A percentile compares a stretch with the other conserved stretches of the same genome.
Evolutionary conservation across 2,888 invertebrate species (phyloP).

Genomic region (Lasioglossum figueresi): DNA sequence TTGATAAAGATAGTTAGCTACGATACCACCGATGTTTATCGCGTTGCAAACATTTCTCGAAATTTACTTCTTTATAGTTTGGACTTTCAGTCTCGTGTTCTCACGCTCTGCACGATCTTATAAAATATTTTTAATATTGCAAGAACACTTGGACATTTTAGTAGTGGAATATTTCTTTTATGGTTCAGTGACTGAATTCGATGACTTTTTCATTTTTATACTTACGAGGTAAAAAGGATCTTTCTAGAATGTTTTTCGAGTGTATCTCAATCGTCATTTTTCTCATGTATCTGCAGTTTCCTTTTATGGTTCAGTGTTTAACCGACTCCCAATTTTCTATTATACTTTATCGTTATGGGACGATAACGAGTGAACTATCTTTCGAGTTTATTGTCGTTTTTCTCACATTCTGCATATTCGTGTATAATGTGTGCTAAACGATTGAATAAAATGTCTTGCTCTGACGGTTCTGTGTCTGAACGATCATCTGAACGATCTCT

Average conservation of each 20-base stretch:
- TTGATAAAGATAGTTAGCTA: not conserved
- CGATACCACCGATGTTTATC: not conserved
- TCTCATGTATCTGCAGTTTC: not conserved
- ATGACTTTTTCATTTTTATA: not conserved
- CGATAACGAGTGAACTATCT: not conserved
- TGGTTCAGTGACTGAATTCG: not conserved
- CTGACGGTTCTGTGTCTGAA: not conserved
- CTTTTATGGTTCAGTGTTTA: not conserved
- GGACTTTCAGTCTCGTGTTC: not conserved
- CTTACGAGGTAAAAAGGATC: not conserved
- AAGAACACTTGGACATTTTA: not conserved
- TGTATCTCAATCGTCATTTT: not conserved
- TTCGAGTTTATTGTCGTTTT: not conserved
- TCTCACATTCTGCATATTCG: not conserved
- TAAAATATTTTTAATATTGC: not conserved
- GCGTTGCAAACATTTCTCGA: not conserved
- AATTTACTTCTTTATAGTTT: not conserved
- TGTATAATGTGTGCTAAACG: not conserved
- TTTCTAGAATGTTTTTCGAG: not conserved
- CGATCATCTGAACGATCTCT: not conserved
- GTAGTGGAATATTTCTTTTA: not conserved
- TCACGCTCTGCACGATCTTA: not conserved
- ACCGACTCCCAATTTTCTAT: not conserved
- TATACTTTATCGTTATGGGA: not conserved
- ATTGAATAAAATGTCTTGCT: not conserved